phyloP scores from a whole-genome alignment of 2,113 vertebrate species.

The Planiliza haematocheilus region DNA sequence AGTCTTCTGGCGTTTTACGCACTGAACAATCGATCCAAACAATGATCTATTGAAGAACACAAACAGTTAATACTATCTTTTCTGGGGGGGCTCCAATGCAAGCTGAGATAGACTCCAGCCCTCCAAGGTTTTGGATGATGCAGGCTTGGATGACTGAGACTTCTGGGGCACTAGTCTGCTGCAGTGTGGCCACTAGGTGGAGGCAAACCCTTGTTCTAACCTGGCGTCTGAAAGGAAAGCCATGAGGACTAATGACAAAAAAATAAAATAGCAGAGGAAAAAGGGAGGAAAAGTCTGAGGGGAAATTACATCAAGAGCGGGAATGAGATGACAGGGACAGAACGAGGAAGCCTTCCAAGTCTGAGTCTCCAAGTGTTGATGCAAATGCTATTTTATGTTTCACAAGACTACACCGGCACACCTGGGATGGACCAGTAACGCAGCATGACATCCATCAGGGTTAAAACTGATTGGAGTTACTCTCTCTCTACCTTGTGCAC shows the following conservation, averaged over 20 bases:
- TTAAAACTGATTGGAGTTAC: constrained; percentile 47
- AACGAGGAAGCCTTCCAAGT: constrained; percentile 23
- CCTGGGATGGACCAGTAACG: constrained; percentile 61
- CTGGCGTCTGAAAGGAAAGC: not conserved
- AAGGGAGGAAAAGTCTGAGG: constrained; percentile 5
- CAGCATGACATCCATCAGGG: constrained; percentile 63
- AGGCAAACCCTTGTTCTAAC: constrained; percentile 62
- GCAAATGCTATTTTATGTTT: constrained; percentile 76
- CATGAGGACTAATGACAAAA: not conserved
- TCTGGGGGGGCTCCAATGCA: too few relatives aligned
- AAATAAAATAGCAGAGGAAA: constrained; percentile 3
- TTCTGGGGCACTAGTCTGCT: not conserved
- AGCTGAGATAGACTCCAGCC: too few relatives aligned
- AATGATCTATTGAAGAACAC: too few relatives aligned
- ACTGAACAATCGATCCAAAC: too few relatives aligned
- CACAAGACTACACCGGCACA: constrained; percentile 54
- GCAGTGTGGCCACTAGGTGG: constrained; percentile 70
- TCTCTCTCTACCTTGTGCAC: constrained; percentile 31
- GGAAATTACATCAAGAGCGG: constrained; percentile 47
- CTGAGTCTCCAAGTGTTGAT: constrained; percentile 61
- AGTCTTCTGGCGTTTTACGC: too few relatives aligned
- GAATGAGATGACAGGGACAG: constrained; percentile 46
- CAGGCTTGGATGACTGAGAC: too few relatives aligned
- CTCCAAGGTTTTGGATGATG: too few relatives aligned
- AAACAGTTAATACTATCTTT: too few relatives aligned